Percentiles rank a stretch among this genome's conserved stretches.
phyloP scores from a whole-genome alignment of 2,113 vertebrate genomes.

The Amblyornis subalaris region DNA sequence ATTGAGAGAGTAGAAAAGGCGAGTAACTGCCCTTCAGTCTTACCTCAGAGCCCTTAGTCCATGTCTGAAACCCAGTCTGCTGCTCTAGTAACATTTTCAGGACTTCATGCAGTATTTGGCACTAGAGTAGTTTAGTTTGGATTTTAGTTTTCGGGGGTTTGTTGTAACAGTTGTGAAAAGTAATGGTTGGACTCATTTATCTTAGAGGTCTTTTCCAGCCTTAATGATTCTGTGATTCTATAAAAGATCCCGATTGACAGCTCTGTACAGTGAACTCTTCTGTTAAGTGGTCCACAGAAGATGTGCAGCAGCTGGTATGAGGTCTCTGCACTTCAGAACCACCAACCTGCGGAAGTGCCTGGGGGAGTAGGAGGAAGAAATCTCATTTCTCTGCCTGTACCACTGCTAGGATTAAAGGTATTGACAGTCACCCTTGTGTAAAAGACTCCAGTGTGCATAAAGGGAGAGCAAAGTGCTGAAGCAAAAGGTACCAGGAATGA shows the following conservation, averaged over 20 bases:
- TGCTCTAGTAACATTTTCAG: not conserved
- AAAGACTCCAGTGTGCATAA: not conserved
- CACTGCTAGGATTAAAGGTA: not conserved
- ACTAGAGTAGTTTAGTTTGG: not conserved
- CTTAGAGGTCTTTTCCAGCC: not conserved
- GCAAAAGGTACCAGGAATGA: not conserved
- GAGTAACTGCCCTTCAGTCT: not conserved
- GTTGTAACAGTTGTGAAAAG: not conserved
- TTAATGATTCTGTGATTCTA: not conserved
- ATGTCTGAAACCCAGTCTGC: not conserved
- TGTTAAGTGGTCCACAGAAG: not conserved
- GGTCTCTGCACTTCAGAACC: not conserved
- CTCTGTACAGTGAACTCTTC: not conserved
- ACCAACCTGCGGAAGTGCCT: not conserved
- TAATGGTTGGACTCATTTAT: rapidly evolving
- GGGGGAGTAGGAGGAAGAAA: not conserved
- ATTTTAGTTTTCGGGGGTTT: not conserved
- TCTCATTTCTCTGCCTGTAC: not conserved
- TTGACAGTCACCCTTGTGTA: not conserved
- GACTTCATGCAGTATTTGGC: not conserved
- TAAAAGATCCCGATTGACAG: rapidly evolving
- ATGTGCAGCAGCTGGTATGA: not conserved
- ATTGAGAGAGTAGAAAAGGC: not conserved
- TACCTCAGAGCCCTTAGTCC: not conserved
- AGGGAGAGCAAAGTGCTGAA: not conserved